Evolutionary conservation across 2,888 invertebrate genomes (phyloP).

Genomic region (Lycaena phlaeas): DNA sequence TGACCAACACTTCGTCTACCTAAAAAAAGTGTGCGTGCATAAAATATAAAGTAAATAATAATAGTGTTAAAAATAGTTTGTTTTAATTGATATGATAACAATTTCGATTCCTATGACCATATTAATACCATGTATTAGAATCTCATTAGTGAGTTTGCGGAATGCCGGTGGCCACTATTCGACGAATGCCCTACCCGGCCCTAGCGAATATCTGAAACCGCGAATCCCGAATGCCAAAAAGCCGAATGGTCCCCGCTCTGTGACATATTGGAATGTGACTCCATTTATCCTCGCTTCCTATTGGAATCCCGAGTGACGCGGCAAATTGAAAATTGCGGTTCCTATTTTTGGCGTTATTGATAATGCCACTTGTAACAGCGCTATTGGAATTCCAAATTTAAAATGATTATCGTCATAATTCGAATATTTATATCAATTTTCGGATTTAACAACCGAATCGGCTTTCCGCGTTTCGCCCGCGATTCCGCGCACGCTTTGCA

Average conservation of each 20-base stretch:
- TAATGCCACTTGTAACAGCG: constrained; percentile 52
- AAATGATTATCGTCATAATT: constrained; percentile 24
- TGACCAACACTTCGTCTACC: too few relatives aligned
- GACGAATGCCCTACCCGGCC: constrained; percentile 33
- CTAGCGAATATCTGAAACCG: constrained; percentile 47
- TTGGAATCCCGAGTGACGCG: constrained; percentile 72
- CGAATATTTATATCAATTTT: constrained; percentile 13
- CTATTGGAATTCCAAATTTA: constrained; percentile 24
- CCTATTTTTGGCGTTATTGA: constrained; percentile 66
- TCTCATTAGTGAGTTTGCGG: constrained; percentile 50
- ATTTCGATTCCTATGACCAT: too few relatives aligned
- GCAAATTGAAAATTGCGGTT: constrained; percentile 70
- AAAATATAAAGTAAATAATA: too few relatives aligned
- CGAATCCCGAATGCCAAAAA: constrained; percentile 52
- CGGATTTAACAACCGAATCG: background rate
- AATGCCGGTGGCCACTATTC: constrained; percentile 48
- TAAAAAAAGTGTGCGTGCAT: too few relatives aligned
- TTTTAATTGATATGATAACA: too few relatives aligned
- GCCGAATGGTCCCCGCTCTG: constrained; percentile 58
- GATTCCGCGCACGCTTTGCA: constrained; percentile 42
- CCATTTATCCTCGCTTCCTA: constrained; percentile 71
- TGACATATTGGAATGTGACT: constrained; percentile 73
- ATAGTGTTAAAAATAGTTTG: too few relatives aligned
- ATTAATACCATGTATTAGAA: too few relatives aligned
- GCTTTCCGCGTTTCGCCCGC: too few relatives aligned